Evolutionary conservation across 2,888 invertebrate genomes (phyloP).

Genomic region (Pyrrhia umbra): DNA sequence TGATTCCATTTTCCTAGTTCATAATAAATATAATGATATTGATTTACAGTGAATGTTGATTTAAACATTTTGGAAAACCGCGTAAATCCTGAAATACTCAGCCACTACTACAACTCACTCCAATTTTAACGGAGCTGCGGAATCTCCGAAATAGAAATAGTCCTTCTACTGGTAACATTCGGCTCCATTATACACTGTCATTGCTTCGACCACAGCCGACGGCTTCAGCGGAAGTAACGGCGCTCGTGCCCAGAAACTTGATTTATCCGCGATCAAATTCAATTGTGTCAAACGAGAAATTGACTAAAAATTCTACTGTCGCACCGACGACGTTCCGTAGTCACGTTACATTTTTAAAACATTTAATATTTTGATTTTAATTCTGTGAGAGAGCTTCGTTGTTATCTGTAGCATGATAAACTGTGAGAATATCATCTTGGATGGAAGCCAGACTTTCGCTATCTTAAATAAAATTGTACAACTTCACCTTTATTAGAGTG

Average conservation of each 20-base stretch:
- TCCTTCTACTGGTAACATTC: constrained; percentile 44
- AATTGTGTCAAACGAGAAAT: constrained; percentile 86
- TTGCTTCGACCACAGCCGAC: constrained; percentile 63
- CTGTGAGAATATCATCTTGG: not conserved
- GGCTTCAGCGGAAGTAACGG: constrained; percentile 72
- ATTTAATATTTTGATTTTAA: constrained; percentile 61
- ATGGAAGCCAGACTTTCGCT: not conserved
- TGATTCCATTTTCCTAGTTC: not conserved
- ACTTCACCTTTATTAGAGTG: no score
- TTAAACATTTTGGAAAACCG: constrained; percentile 4
- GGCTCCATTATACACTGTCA: constrained; percentile 63
- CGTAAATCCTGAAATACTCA: constrained; percentile 11
- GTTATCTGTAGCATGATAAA: not conserved
- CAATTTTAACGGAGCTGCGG: constrained; percentile 21
- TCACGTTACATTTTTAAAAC: constrained; percentile 34
- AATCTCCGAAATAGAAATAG: constrained; percentile 50
- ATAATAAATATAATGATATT: no score
- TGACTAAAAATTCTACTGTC: constrained; percentile 85
- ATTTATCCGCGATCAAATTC: constrained; percentile 87
- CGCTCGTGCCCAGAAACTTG: constrained; percentile 85
- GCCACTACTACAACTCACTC: constrained; percentile 1
- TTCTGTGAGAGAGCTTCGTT: constrained; percentile 11
- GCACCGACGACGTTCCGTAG: constrained; percentile 59
- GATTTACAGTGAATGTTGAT: constrained; percentile 3
- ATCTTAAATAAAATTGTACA: no score